Evolutionary conservation across 2,113 vertebrate species (phyloP).

Genomic region (Bos taurus): ARS-UCD2.0 NC_037332.1:62024001-62024500

Average conservation of each 20-base stretch:
- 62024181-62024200: background rate
- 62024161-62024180: background rate
- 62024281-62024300: background rate
- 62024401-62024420: background rate
- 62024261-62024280: background rate
- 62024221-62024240: background rate
- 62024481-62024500: background rate
- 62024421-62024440: background rate
- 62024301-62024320: background rate
- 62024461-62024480: background rate
- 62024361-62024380: background rate
- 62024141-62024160: background rate
- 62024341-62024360: background rate
- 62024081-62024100: background rate
- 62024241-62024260: background rate
- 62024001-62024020: background rate
- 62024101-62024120: background rate
- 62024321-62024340: background rate
- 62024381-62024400: background rate
- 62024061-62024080: background rate
- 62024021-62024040: background rate
- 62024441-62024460: background rate
- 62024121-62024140: background rate
- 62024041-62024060: background rate
- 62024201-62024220: background rate